phyloP scores from a whole-genome alignment of 2,888 invertebrate genomes.

The Amaurobius ferox region DNA sequence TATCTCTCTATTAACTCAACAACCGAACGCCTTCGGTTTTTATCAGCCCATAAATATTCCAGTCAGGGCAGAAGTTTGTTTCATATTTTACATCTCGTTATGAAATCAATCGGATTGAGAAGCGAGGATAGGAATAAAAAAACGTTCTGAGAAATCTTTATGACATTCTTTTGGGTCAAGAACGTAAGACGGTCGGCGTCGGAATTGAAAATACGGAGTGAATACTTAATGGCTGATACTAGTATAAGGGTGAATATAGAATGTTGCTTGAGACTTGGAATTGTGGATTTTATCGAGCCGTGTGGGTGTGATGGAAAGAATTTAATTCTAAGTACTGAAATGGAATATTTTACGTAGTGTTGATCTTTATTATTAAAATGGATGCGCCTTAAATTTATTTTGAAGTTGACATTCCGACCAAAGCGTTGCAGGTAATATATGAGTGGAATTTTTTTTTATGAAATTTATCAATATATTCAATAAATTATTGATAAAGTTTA shows the following conservation, averaged over 20 bases:
- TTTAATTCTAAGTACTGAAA: constrained; percentile 3
- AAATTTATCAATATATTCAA: too few relatives aligned
- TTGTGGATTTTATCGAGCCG: neutral
- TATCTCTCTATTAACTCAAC: neutral
- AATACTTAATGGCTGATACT: neutral
- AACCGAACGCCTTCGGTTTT: neutral
- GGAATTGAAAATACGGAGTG: constrained; percentile 9
- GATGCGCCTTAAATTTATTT: too few relatives aligned
- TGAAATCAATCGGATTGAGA: constrained; percentile 14
- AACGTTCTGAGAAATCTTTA: neutral
- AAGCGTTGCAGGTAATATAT: too few relatives aligned
- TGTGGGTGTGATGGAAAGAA: neutral
- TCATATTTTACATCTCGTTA: constrained; percentile 16
- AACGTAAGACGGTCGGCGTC: constrained; percentile 11
- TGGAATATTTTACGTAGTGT: neutral
- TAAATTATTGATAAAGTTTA: too few relatives aligned
- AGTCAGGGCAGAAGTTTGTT: constrained; percentile 5
- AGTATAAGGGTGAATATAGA: neutral
- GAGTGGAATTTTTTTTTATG: too few relatives aligned
- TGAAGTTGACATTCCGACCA: too few relatives aligned
- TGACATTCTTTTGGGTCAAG: constrained; percentile 16
- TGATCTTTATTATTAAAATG: neutral
- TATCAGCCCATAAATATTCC: constrained; percentile 10
- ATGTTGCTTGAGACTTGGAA: neutral
- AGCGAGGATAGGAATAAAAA: neutral